phyloP scores from a whole-genome alignment of 92 coral and sea anemone genomes.

The Phenganax stokvisi region DNA sequence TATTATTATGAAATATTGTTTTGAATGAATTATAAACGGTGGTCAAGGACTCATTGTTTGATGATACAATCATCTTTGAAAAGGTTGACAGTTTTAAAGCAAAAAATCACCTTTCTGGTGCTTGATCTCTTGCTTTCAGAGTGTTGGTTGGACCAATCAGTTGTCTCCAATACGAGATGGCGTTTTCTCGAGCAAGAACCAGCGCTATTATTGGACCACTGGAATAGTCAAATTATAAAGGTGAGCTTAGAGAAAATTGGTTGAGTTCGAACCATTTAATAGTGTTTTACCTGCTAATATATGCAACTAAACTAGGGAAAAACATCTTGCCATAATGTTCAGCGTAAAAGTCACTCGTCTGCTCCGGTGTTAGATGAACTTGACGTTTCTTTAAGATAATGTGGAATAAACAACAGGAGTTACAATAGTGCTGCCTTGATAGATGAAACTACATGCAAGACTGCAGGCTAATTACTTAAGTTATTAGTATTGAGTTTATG shows the following conservation, averaged over 20 bases:
- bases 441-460: no score
- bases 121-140: slow-evolving; percentile 97
- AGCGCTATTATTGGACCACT: slow-evolving; percentile 87
- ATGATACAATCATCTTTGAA: neutral
- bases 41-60: neutral
- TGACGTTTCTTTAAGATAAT: slow-evolving; percentile 64
- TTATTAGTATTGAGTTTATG: no score
- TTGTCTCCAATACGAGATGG: slow-evolving; percentile 89
- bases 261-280: neutral
- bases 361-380: slow-evolving; percentile 95
- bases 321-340: slow-evolving; percentile 99
- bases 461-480: no score
- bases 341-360: slow-evolving; percentile 98
- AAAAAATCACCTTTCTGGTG: slow-evolving; percentile 78
- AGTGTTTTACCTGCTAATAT: slow-evolving; percentile 61
- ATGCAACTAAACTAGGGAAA: slow-evolving; percentile 97
- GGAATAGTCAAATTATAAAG: neutral
- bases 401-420: neutral
- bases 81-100: neutral
- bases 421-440: no score
- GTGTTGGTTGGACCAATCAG: slow-evolving; percentile 97
- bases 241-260: neutral
- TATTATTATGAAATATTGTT: neutral
- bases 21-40: neutral
- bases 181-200: slow-evolving; percentile 75